These are phyloP conservation scores for Poecilia picta DNA, from an alignment of 2,797 vertebrate genomes.

Conservation along the genomic window DNA sequence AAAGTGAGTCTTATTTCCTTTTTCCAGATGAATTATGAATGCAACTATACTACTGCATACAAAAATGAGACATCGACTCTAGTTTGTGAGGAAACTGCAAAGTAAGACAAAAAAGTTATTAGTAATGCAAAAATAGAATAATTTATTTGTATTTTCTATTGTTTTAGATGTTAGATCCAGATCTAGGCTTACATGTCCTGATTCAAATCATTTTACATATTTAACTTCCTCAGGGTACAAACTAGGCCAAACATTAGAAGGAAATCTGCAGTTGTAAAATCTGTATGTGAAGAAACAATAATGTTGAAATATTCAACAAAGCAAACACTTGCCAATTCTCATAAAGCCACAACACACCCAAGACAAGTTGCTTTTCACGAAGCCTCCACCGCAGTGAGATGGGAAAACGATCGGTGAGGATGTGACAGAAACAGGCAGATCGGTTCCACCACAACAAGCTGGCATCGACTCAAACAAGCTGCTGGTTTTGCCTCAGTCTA, in stretches of 20 bases:
- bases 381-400: conserved; percentile 11
- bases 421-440: conserved; percentile 47
- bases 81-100: background rate
- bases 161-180: conserved; percentile 1
- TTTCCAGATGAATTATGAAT: background rate
- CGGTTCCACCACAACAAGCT: conserved; percentile 60
- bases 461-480: conserved; percentile 63
- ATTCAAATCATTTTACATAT: conserved; percentile 1
- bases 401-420: conserved; percentile 31
- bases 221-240: conserved; percentile 2
- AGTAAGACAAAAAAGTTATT: background rate
- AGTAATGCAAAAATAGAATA: background rate
- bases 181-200: background rate
- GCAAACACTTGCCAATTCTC: conserved; percentile 22
- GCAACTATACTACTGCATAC: background rate
- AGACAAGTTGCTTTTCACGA: conserved; percentile 25
- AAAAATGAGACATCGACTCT: background rate
- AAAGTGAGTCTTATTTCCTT: conserved; percentile 4
- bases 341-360: conserved; percentile 13
- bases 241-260: background rate
- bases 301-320: conserved; percentile 44
- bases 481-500: conserved; percentile 59
- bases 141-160: background rate
- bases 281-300: background rate
- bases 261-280: conserved; percentile 26